Evolutionary conservation across 2,888 invertebrate species (phyloP).

Genomic region (Andrena bucephala): DNA sequence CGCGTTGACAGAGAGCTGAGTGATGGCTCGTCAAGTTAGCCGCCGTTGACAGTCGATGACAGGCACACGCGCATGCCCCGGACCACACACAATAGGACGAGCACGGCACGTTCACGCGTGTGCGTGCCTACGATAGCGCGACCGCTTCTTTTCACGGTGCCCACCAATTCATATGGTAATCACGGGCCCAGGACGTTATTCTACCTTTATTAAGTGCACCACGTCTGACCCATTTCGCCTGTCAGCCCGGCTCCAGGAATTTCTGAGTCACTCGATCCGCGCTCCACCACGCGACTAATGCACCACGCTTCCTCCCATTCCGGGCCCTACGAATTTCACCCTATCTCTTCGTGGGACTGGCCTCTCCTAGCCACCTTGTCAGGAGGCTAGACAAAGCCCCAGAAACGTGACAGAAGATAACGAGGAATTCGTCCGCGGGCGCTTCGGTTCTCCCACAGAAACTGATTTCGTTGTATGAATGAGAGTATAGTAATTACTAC

Average conservation of each 20-base stretch:
- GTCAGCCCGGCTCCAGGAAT: constrained; percentile 75
- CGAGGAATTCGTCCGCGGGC: not conserved
- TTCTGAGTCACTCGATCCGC: constrained; percentile 70
- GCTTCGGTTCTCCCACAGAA: too few species aligned
- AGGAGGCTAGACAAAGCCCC: not conserved
- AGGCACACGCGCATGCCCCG: constrained; percentile 64
- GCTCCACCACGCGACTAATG: constrained; percentile 54
- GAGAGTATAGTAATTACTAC: too few species aligned
- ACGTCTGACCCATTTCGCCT: constrained; percentile 77
- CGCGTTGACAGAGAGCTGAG: constrained; percentile 73
- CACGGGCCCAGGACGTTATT: constrained; percentile 69
- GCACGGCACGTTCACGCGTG: constrained; percentile 15
- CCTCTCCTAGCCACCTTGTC: not conserved
- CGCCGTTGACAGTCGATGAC: constrained; percentile 76
- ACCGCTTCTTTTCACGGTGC: constrained; percentile 65
- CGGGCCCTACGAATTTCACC: constrained; percentile 9
- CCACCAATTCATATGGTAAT: constrained; percentile 80
- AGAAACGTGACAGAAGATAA: not conserved
- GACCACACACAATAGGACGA: constrained; percentile 75
- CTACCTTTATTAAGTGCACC: constrained; percentile 78
- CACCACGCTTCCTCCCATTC: constrained; percentile 10
- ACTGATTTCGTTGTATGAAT: too few species aligned
- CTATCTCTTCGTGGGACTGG: not conserved
- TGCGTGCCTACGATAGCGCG: constrained; percentile 40
- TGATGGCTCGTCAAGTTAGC: constrained; percentile 76